phyloP scores from a whole-genome alignment of 2,888 invertebrate species.

The Icerya purchasi region DNA sequence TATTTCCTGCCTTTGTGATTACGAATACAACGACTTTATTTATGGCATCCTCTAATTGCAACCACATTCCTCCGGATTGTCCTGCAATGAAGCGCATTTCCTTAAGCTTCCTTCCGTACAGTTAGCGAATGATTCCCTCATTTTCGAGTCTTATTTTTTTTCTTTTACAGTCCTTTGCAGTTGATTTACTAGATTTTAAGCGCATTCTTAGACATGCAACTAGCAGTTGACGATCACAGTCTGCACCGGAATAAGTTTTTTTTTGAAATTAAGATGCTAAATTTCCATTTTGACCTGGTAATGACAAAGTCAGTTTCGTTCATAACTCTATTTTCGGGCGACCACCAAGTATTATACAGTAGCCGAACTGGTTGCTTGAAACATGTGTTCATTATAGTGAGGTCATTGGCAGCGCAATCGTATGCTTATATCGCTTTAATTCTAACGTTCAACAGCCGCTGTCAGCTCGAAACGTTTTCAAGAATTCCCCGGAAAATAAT shows the following conservation, averaged over 20 bases:
- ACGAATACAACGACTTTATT: neutral
- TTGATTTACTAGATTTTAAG: neutral
- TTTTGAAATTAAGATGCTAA: neutral
- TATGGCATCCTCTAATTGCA: neutral
- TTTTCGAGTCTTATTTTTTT: neutral
- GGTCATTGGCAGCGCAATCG: neutral
- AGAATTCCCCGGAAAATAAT: too few relatives aligned
- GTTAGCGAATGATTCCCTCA: neutral
- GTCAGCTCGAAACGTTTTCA: too few relatives aligned
- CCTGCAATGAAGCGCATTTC: neutral
- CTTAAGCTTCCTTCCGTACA: neutral
- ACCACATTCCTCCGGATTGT: neutral
- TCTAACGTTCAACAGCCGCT: too few relatives aligned
- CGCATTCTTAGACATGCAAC: neutral
- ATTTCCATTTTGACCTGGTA: neutral
- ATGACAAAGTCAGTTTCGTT: neutral
- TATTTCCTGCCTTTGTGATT: neutral
- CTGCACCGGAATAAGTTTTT: neutral
- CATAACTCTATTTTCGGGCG: neutral
- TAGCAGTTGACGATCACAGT: neutral
- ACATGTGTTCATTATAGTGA: neutral
- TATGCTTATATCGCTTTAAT: too few relatives aligned
- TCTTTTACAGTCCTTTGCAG: neutral
- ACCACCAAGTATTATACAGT: neutral
- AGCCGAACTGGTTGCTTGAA: neutral